Base-by-base conservation (phyloP, 2,797 vertebrate species). In the Sebastiscus albofasciatus region DNA sequence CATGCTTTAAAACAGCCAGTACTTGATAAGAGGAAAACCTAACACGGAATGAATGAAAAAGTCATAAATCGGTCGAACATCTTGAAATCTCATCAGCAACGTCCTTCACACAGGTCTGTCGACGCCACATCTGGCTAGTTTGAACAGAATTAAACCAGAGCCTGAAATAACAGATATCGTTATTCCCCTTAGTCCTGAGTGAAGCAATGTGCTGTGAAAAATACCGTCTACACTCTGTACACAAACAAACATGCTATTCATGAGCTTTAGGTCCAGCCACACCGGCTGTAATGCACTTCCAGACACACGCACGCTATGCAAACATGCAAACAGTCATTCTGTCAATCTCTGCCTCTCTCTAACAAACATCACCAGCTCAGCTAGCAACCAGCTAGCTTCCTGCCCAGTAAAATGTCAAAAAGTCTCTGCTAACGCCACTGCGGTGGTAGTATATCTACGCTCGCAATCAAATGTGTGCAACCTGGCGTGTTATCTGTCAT, bases 171-270 rank as follows among this genome's bases (percentile, higher is more conserved):
- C 91, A 90, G 84, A 94, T 79, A 78, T 26, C 11, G 77, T 76
- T 60, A 81, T 88, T 92, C 91, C 79, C 24, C 90, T 77, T 49
- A 60, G 65, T 78, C 83, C 83, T 66, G 71, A 83, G 79, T 90
- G 61, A 75, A 86, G 82, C 72, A 85, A 87, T 81, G 85, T 34
- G 67, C 65, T 68, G 69, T 10, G 59, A 80, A 83, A 74, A 89
- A 87, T 56, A 49, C 66, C 1, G 18, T 75, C 67, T 74, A 31
- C 77, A 76, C 36, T 76, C 67, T 74, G 34, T 76, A 76, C 33
- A 69, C 88, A 92, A 89, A 94, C 93, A 94, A 94, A 90, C 82
- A 84, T 26, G 56, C 87, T 72, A 92, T 93, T 93, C 91, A 93
- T 90, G 65, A 46, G 64, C 39, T 58, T 78, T 66, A 76, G 84